Evolutionary conservation across 2,113 vertebrate species (phyloP), one percentile per base, ranked within the genome.

Genomic region (Calyptomena viridis): DNA sequence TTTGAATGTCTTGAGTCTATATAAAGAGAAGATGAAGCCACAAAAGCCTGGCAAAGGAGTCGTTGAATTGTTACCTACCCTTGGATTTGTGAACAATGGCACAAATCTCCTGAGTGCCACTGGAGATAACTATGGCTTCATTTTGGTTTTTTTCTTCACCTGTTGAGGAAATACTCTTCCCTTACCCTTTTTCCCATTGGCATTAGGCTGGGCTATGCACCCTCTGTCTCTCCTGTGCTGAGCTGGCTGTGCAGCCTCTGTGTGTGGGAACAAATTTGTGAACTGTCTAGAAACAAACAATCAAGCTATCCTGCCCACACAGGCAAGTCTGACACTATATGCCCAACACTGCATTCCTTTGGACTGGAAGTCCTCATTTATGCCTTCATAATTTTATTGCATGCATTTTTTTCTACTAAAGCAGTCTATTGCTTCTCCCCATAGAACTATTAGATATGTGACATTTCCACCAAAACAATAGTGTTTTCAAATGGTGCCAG

Each of bases 381-480:
- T 62, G 77, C 75, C 25, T 94, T 87, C 27, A 0, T 76, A 53
- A 89, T 87, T 83, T 83, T 85, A 83, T 55, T 85, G 77, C 66
- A 76, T 4, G 8, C 16, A 17, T 81, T 79, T 63, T 79, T 91
- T 84, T 58, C 24, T 73, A 30, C 44, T 69, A 39, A 85, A 89
- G 21, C 30, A 67, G 33, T 64, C 73, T 84, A 25, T 85, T 94
- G 28, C 80, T 84, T 90, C 77, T 86, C 52, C 44, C 40, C 62
- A 27, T 40, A 76, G 71, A 87, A 87, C 0, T 2, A 87, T 40
- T 89, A 91, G 71, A 30, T 85, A 87, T 73, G 91, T 89, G 91
- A 94, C 78, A 83, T 91, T 95, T 95, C 67, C 67, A 91, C 53
- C 42, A 66, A 93, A 91, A 93, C 67, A 95, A 92, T 49, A 64